Evolutionary conservation across 1,140 invertebrate species (phyloP), one percentile per base, ranked within the genome.

Genomic region (Metopolophium dirhodum): DNA sequence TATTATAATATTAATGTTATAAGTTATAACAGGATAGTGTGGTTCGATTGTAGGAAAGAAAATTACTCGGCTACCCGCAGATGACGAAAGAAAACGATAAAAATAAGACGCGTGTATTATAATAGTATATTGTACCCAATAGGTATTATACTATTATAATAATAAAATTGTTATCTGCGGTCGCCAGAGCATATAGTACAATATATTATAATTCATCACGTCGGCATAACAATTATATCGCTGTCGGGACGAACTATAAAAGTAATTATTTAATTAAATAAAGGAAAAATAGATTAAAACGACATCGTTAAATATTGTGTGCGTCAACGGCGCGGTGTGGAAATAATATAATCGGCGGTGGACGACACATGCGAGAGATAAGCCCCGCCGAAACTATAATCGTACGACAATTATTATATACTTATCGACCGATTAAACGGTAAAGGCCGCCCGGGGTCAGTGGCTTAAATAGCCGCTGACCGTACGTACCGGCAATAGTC

Each of bases 381-480:
- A 83, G 77, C 7, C 35, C 20, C 77, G 35, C 7, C 77, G 77
- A 83, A 83, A 37, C 77, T 37, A 83, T 83, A 37, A 37, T 83
- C 77, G 77, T 18, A 83, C 35, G 20, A 83, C 2, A 83, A 83
- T 45, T 86, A 85, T 51, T 18, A 41, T 41, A 41, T 45, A 30
- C 30, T 68, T 68, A 68, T 68, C 89, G 26, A 26, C 57, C 37
- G 89, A 68, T 61, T 14, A 41, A 61, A 61, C n/a, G 37, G 88
- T 41, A 90, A 90, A 90, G 30, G 88, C 37, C 35, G 22, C 23
- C 23, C 51, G 88, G 51, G 54, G 26, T 8, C 35, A 57, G 51
- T 35, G 18, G 49, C 9, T 90, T 90, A 90, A 45, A 90, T 90
- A 90, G 54, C 57, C 57, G 54, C 26, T 22, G 89, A 45, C 57